Evolutionary conservation across 2,797 vertebrate species (phyloP), one percentile per base, ranked within the genome.

Genomic region (Darevskia nairensis): DNA sequence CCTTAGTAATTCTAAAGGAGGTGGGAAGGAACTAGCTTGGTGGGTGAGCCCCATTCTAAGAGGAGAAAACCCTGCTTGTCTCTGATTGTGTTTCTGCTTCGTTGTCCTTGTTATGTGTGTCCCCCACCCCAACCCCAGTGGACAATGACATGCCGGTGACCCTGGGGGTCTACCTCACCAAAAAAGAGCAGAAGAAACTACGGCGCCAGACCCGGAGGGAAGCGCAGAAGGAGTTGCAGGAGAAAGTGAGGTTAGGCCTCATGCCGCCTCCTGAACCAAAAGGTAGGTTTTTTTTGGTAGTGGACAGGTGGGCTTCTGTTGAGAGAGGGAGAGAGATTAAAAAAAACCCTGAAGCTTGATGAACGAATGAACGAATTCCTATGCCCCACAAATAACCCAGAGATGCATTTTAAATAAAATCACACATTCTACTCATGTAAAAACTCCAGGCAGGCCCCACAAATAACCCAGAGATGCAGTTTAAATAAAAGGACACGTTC

Each of bases 181-280:
- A 99, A 96, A 99, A 98, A 92, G 99, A 99, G 90, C 98, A 99
- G 96, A 99, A 99, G 96, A 99, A 99, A 88, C 96, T 99, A 55
- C 97, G 98, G 82, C 96, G 98, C 82, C 99, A 99, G 96, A 99
- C 98, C 0, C 96, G 99, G 82, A 96, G 98, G 64, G 99, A 99
- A 92, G 98, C 94, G 10, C 99, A 99, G 94, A 99, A 99, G 94
- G 99, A 99, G 94, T 92, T 99, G 59, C 99, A 99, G 83, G 99
- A 99, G 95, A 99, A 98, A 92, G 98, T 99, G 94, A 97, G 99
- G 39, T 97, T 99, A 74, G 99, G 99, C 71, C 96, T 99, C 86
- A 99, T 99, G 98, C 99, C 99, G 1, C 99, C 99, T 0, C 99
- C 99, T 2, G 99, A 99, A 91, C 99, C 99, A 44, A 99, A 99